These are phyloP conservation scores for Trichechus manatus DNA, from an alignment of 2,113 vertebrate species.

Conservation along the genomic window DNA sequence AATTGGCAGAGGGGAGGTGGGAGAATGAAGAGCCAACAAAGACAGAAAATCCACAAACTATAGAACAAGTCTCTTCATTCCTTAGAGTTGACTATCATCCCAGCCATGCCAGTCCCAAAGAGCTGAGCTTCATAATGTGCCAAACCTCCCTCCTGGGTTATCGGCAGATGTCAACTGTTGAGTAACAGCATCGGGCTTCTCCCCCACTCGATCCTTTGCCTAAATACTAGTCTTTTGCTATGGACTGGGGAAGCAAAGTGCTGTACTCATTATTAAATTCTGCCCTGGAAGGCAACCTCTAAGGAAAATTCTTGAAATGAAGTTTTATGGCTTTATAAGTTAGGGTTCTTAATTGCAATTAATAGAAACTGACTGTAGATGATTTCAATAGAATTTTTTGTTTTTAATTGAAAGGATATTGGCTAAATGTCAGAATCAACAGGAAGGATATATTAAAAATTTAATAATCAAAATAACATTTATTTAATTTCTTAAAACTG, in stretches of 20 bases:
- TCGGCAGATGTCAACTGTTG: constrained; percentile 71
- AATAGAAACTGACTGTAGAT: too few species aligned
- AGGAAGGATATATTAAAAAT: too few species aligned
- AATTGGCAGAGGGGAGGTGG: neutral
- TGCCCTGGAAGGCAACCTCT: too few species aligned
- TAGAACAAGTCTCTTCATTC: neutral
- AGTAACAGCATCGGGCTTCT: constrained; percentile 22
- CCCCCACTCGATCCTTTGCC: neutral
- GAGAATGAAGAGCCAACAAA: neutral
- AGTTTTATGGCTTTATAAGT: too few species aligned
- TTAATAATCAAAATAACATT: too few species aligned
- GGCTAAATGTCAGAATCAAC: too few species aligned
- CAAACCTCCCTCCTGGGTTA: neutral
- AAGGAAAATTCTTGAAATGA: too few species aligned
- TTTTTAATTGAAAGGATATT: too few species aligned
- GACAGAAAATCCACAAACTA: neutral
- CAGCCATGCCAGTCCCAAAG: accelerated
- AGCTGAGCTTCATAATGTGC: neutral
- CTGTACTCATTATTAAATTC: neutral
- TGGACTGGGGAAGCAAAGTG: neutral
- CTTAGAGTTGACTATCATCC: neutral
- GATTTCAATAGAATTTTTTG: too few species aligned
- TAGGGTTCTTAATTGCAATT: too few species aligned
- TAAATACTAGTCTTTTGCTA: neutral
- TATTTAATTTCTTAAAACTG: too few species aligned